These are phyloP conservation scores for Gallinago paraguaiae DNA, from an alignment of 2,113 vertebrate genomes.

Conservation along the genomic window DNA sequence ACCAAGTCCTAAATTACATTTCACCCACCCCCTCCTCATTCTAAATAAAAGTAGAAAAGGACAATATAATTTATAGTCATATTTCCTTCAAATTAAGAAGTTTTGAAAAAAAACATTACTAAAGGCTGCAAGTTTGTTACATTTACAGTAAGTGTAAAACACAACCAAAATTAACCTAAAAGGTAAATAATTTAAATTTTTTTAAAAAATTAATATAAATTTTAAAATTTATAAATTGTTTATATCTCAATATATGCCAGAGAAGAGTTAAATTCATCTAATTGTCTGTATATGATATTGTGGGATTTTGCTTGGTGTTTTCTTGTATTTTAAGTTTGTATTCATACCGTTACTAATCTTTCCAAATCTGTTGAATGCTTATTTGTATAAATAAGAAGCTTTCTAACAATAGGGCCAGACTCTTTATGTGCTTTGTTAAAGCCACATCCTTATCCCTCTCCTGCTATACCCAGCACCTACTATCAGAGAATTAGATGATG, in stretches of 20 bases:
- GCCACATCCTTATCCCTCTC: background rate
- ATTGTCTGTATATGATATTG: background rate
- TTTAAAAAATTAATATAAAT: background rate
- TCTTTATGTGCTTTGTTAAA: background rate
- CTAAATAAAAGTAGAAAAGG: background rate
- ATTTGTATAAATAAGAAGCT: background rate
- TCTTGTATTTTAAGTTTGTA: background rate
- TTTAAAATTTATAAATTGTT: background rate
- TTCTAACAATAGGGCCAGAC: background rate
- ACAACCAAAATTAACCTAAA: background rate
- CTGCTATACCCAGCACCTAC: background rate
- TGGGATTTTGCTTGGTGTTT: background rate
- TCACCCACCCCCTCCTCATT: background rate
- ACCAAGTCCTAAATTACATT: background rate
- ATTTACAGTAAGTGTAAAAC: background rate
- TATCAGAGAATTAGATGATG: background rate
- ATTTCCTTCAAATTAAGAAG: background rate
- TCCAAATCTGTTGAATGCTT: background rate
- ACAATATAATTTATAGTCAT: background rate
- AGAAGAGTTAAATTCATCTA: background rate
- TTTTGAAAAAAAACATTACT: background rate
- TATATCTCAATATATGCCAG: background rate
- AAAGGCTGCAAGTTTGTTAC: background rate
- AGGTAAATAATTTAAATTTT: background rate
- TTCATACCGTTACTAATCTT: background rate